Conservation (phyloP, 1,140 invertebrate species). For the Antheraea pernyi region DNA sequence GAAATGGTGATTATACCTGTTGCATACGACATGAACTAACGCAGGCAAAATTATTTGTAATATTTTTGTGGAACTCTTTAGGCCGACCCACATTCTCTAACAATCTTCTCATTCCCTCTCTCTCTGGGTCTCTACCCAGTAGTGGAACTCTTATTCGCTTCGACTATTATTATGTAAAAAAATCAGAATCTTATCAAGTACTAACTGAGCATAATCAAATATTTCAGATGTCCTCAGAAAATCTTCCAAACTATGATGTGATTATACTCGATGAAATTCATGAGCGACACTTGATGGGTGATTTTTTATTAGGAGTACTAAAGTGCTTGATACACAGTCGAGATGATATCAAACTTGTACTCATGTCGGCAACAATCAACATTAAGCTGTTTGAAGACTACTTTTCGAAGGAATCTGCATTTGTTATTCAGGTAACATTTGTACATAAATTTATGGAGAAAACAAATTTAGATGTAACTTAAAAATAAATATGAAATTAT, state of each 20-base stretch:
- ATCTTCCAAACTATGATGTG: conserved; percentile 88
- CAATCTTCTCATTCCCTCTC: no score
- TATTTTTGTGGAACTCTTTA: no score
- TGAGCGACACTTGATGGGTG: conserved; percentile 96
- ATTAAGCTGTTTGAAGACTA: conserved; percentile 95
- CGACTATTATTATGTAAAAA: no score
- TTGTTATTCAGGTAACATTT: conserved; percentile 84
- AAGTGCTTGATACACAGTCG: conserved; percentile 92
- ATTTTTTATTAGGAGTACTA: conserved; percentile 95
- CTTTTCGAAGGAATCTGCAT: conserved; percentile 89
- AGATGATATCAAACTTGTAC: conserved; percentile 92
- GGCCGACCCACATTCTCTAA: no score
- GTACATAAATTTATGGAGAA: no score
- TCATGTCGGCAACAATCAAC: conserved; percentile 99
- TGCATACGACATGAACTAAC: no score
- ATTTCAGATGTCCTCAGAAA: conserved; percentile 80
- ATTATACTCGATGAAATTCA: conserved; percentile 97
- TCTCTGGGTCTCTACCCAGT: no score
- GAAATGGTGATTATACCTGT: no score
- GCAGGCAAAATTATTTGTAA: no score
- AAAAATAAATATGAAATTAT: no score
- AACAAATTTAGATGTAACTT: no score
- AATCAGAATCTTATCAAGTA: neutral
- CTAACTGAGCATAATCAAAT: neutral
- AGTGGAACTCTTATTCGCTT: no score